Conservation (phyloP, 2,113 vertebrate genomes). For the Butorides virescens region DNA sequence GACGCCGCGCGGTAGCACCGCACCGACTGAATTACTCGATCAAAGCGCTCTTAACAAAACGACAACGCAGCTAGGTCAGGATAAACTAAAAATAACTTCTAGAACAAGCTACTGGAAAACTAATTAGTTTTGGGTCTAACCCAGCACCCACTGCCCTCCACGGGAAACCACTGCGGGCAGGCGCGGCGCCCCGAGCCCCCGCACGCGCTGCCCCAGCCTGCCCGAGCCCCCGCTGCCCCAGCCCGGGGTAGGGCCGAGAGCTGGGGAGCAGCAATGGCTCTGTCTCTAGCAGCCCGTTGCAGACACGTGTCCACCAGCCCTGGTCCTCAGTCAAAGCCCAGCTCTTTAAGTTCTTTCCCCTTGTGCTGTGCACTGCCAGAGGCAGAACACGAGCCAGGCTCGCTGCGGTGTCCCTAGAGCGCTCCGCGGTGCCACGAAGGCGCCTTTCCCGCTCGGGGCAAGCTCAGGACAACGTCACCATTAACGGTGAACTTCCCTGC, state of each 20-base stretch:
- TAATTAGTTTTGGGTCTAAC: conserved; percentile 47
- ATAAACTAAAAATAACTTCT: conserved; percentile 54
- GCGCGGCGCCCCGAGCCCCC: not conserved
- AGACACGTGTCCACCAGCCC: not conserved
- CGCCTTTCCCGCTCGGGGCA: not conserved
- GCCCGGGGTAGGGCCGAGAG: not conserved
- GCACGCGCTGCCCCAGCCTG: not conserved
- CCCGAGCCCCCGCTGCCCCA: too few relatives aligned
- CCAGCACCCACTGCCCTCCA: not conserved
- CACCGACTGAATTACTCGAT: not conserved
- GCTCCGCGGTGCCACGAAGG: not conserved
- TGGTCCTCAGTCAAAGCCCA: not conserved
- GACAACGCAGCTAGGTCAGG: conserved; percentile 36
- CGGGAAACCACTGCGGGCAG: not conserved
- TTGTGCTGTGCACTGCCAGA: not conserved
- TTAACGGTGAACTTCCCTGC: not conserved
- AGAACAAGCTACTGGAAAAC: conserved; percentile 35
- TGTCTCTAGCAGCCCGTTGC: not conserved
- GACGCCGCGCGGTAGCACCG: not conserved
- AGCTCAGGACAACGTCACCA: not conserved
- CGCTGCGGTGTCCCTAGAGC: not conserved
- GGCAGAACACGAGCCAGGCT: not conserved
- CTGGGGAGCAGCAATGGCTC: not conserved
- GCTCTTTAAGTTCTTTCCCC: not conserved
- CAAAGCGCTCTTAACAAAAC: conserved; percentile 7